Percentiles rank a stretch among this genome's conserved stretches.
Evolutionary conservation across 1,140 invertebrate genomes (phyloP).

Genomic region (Acyrthosiphon pisum): DNA sequence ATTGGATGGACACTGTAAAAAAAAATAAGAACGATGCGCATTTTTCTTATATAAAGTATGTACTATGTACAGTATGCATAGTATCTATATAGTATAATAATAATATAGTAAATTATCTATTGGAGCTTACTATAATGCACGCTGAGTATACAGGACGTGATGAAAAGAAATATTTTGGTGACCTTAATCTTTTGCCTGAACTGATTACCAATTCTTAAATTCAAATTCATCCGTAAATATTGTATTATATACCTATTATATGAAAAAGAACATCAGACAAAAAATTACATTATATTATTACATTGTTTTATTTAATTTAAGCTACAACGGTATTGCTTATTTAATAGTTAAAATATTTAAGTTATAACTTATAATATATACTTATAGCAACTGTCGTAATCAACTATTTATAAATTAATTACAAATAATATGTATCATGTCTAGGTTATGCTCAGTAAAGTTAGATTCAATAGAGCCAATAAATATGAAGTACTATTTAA

Average conservation of each 20-base stretch:
- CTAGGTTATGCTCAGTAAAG: too few species aligned
- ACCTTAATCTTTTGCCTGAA: conserved; percentile 16
- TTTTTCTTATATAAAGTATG: background rate
- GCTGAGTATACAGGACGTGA: too few species aligned
- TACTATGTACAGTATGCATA: background rate
- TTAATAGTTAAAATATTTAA: background rate
- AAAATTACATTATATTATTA: too few species aligned
- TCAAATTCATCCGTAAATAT: background rate
- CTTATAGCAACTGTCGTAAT: too few species aligned
- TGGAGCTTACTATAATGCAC: background rate
- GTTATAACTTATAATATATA: too few species aligned
- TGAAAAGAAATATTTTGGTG: background rate
- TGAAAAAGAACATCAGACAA: background rate
- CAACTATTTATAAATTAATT: too few species aligned
- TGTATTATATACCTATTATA: background rate
- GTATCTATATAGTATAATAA: background rate
- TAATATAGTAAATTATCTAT: background rate
- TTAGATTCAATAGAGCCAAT: background rate
- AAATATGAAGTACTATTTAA: background rate
- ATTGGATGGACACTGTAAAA: background rate
- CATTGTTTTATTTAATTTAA: background rate
- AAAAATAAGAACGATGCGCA: background rate
- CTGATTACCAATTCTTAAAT: background rate
- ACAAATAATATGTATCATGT: too few species aligned
- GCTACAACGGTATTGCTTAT: background rate